phyloP scores from a whole-genome alignment of 2,888 invertebrate genomes.

The Lissocephala sabroskyi region DNA sequence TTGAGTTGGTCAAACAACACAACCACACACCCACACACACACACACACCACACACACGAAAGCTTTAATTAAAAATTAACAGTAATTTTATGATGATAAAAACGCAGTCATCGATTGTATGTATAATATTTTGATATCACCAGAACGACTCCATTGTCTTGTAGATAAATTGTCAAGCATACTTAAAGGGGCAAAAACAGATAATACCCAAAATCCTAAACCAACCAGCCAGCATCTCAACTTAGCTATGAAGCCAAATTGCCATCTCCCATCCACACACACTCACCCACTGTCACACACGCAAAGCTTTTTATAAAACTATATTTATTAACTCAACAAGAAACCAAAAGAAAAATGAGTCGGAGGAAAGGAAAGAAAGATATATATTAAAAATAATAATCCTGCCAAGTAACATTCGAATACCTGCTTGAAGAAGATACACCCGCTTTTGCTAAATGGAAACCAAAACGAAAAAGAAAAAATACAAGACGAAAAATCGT shows the following conservation, averaged over 20 bases:
- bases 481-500: slow-evolving; percentile 9
- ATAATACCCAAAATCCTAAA: slow-evolving; percentile 21
- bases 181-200: slow-evolving; percentile 22
- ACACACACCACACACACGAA: no score
- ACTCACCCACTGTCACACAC: slow-evolving; percentile 24
- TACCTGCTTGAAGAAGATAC: slow-evolving; percentile 68
- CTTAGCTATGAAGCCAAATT: no score
- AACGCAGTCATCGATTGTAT: slow-evolving; percentile 7
- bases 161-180: slow-evolving; percentile 52
- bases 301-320: slow-evolving; percentile 63
- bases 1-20: slow-evolving; percentile 1
- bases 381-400: slow-evolving; percentile 52
- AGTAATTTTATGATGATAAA: slow-evolving; percentile 62
- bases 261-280: slow-evolving; percentile 14
- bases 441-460: slow-evolving; percentile 67
- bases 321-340: slow-evolving; percentile 37
- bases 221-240: no score
- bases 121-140: slow-evolving; percentile 56
- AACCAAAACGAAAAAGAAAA: slow-evolving; percentile 15
- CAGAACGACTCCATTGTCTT: slow-evolving; percentile 43
- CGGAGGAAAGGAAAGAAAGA: slow-evolving; percentile 17
- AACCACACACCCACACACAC: slow-evolving; percentile 27
- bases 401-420: slow-evolving; percentile 69
- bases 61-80: slow-evolving; percentile 69
- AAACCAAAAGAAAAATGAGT: slow-evolving; percentile 17